Base-by-base conservation (phyloP, 53 echinoderm and acorn worm species). In the Astropecten irregularis region DNA sequence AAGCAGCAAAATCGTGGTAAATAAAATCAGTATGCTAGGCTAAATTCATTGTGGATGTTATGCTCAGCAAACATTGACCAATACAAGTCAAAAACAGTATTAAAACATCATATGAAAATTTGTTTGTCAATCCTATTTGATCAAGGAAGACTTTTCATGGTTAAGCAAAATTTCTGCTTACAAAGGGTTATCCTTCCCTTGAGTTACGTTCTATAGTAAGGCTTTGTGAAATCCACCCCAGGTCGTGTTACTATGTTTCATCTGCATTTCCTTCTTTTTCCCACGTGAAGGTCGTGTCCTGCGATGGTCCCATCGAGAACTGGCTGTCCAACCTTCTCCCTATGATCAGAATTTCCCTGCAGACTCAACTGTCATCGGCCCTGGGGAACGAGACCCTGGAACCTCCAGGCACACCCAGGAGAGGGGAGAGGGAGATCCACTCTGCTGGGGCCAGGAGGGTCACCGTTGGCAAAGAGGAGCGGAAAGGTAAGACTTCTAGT, bases 381-480 rank as follows among this genome's bases (percentile, higher is more conserved):
- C 90, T 96, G 28, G 87, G 82, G 21, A 90, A 94, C 9, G 89
- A 96, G 47, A 68, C 86, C 27, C 60, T 89, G 16, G 86, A 94
- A 29, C 71, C 88, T 1, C 85, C 85, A 9, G 82, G 82, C 9
- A 84, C 69, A 27, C 69, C 85, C 2, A 60, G 53, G 4, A 63
- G 63, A 37, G 65, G 67, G 38, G 90, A 92, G 40, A 87, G 97
- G 55, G 91, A 94, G 49, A 96, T 96, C 4, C 97, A 96, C 68
- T 94, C 94, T 68, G 97, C 97, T 28, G 97, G 97, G 74, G 97
- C 97, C 19, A 82, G 97, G 86, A 84, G 86, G 56, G 90, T 96
- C 16, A 88, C 83, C 6, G 40, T 96, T 0, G 63, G 77, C 29
- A 95, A 89, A 38, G 95, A 93, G 0, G 92, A 96, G 2, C 84